Evolutionary conservation across 2,888 invertebrate species (phyloP), one percentile per base, ranked within the genome.

Genomic region (Tipula confusa): DNA sequence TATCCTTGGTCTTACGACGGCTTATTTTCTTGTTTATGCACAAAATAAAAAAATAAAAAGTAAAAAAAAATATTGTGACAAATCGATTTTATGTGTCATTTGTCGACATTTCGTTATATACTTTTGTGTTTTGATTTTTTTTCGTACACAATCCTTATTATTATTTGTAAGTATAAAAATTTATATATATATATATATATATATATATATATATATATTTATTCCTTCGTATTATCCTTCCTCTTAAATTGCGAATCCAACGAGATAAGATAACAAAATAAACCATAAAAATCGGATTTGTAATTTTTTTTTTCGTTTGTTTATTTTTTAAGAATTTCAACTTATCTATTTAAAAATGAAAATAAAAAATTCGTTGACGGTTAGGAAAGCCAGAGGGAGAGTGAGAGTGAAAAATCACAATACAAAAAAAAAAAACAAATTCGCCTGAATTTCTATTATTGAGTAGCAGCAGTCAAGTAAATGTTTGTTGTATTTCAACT

Each of bases 31-130:
- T 64, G 64, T 64, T 64, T 64, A 64, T 64, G 64, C 64, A 64
- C 64, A 64, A 64, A 64, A 24, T 64, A 24, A 24, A 64, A 64
- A 11, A 64, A 64, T 24, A 64, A 15, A 43, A 43, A 64, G 1
- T 2, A 64, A 43, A 43, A 43, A 64, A 64, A 43, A 64, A 64
- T 64, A 64, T 64, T 64, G 64, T 64, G 64, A 64, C 64, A 64
- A 64, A 64, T 64, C 64, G 64, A 64, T 64, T 64, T 64, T 64
- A 64, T 64, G 64, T 64, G 64, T 64, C 64, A 64, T 64, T 64
- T 64, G 64, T 64, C 64, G 64, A 64, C 64, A 64, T 64, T 64
- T 64, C 64, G 64, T 64, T 64, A 64, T 15, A 6, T 15, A 36
- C 36, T 43, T 43, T 64, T 64, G 24, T 64, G 64, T 64, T 64